These are phyloP conservation scores for Bucorvus abyssinicus DNA, from an alignment of 2,797 vertebrate genomes.

Conservation along the genomic window DNA sequence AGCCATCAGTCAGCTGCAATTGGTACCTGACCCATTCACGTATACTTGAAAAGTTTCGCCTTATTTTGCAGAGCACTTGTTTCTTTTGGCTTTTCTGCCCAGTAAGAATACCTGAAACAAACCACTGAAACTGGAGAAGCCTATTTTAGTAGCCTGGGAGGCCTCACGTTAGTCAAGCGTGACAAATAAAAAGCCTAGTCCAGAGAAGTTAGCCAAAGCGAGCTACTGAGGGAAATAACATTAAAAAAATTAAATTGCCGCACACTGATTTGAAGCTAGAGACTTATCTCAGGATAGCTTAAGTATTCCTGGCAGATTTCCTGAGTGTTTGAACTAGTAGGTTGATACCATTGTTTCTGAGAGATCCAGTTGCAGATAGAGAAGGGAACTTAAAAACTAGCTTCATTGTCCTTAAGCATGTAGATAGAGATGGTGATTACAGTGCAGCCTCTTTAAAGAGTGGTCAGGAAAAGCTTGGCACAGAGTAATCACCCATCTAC, in stretches of 20 bases:
- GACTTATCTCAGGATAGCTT: slow-evolving; percentile 11
- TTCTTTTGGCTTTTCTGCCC: background rate
- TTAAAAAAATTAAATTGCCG: background rate
- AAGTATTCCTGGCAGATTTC: background rate
- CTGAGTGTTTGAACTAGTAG: background rate
- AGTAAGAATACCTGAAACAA: slow-evolving; percentile 13
- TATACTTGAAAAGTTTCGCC: background rate
- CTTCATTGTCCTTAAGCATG: background rate
- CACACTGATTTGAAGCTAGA: background rate
- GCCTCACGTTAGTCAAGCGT: background rate
- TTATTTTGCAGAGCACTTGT: slow-evolving; percentile 2
- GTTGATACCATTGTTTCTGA: slow-evolving; percentile 21
- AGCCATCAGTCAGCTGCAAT: background rate
- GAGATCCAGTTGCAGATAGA: background rate
- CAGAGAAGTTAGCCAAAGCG: slow-evolving; percentile 60
- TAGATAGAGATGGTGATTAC: background rate
- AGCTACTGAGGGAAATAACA: slow-evolving; percentile 64
- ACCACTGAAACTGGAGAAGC: slow-evolving; percentile 17
- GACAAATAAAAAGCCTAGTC: slow-evolving; percentile 40
- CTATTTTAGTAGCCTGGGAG: slow-evolving; percentile 21
- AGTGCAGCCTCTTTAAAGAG: background rate
- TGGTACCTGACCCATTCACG: background rate
- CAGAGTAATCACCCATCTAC: background rate
- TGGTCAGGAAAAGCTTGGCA: background rate
- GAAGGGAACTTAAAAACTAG: background rate